Percentiles rank a stretch among this genome's conserved stretches.
These are phyloP conservation scores for Pseudorectes ferrugineus DNA, from an alignment of 2,113 vertebrate genomes.

Conservation along the genomic window DNA sequence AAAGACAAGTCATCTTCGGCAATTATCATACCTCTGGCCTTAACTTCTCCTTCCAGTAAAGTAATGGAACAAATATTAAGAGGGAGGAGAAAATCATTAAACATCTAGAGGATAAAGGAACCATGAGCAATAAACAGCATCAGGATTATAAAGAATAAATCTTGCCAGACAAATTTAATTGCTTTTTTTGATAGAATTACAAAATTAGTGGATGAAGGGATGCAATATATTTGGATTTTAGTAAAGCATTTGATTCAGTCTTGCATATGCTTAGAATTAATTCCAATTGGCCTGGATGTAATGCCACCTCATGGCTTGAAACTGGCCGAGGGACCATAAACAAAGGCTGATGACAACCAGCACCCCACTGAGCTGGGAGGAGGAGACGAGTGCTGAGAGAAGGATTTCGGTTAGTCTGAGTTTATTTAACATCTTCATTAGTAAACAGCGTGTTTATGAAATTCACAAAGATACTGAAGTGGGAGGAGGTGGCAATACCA, in stretches of 20 bases:
- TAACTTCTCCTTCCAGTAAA: constrained; percentile 54
- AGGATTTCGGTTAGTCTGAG: constrained; percentile 5
- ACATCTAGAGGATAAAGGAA: constrained; percentile 57
- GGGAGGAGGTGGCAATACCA: constrained; percentile 26
- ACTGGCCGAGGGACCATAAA: constrained; percentile 39
- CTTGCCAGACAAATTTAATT: constrained; percentile 58
- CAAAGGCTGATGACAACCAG: constrained; percentile 51
- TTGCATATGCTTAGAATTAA: constrained; percentile 42
- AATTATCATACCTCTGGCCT: constrained; percentile 41
- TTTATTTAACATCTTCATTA: constrained; percentile 60
- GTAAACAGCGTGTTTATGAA: constrained; percentile 16
- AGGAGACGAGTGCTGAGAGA: not conserved
- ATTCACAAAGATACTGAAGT: constrained; percentile 14
- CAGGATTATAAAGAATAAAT: constrained; percentile 60
- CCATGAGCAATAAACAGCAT: constrained; percentile 55
- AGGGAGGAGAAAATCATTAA: constrained; percentile 64
- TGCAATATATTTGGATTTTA: constrained; percentile 50
- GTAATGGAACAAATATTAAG: constrained; percentile 64
- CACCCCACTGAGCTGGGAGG: not conserved
- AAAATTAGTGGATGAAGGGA: constrained; percentile 53
- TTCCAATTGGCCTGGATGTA: constrained; percentile 27
- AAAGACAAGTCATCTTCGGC: constrained; percentile 17
- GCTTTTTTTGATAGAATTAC: constrained; percentile 61
- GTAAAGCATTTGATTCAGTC: constrained; percentile 37
- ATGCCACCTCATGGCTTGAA: constrained; percentile 18